Conservation (phyloP, 2,888 invertebrate genomes). For the Drosophila meridiana region DNA sequence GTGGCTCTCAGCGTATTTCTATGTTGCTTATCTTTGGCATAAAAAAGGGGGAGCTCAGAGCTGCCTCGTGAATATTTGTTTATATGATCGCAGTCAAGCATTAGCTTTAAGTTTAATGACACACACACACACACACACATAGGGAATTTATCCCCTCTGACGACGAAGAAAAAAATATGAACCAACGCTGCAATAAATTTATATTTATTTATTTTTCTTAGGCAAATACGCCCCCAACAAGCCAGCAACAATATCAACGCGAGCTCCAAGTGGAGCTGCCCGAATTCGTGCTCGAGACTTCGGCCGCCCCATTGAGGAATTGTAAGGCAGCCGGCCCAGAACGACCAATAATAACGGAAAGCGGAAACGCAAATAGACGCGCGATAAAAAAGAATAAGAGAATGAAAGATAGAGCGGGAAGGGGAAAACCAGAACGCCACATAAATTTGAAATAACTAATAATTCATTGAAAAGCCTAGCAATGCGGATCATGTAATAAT, state of each 20-base stretch:
- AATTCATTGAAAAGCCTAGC: conserved; percentile 65
- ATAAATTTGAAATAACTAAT: conserved; percentile 74
- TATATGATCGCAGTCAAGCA: conserved; percentile 50
- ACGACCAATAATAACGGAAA: conserved; percentile 62
- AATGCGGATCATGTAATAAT: conserved; percentile 69
- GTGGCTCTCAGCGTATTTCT: conserved; percentile 60
- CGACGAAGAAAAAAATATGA: conserved; percentile 42
- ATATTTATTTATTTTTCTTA: conserved; percentile 78
- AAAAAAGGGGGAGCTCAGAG: conserved; percentile 35
- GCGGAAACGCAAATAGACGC: conserved; percentile 77
- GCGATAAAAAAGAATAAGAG: conserved; percentile 59
- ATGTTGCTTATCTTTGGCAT: conserved; percentile 50
- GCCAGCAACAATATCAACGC: conserved; percentile 13
- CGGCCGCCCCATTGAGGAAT: conserved; percentile 49
- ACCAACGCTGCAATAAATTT: conserved; percentile 74
- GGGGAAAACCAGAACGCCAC: conserved; percentile 49
- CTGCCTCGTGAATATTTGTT: conserved; percentile 44
- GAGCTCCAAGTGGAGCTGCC: conserved; percentile 20
- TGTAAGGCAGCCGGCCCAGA: conserved; percentile 46
- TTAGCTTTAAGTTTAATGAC: conserved; percentile 59
- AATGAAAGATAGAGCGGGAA: background rate
- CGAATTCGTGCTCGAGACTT: conserved; percentile 38
- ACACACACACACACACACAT: conserved; percentile 14
- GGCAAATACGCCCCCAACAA: conserved; percentile 77
- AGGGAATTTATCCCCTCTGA: conserved; percentile 30